Evolutionary conservation across 2,888 invertebrate genomes (phyloP), one percentile per base, ranked within the genome.

Genomic region (Caenorhabditis zanzibari): DNA sequence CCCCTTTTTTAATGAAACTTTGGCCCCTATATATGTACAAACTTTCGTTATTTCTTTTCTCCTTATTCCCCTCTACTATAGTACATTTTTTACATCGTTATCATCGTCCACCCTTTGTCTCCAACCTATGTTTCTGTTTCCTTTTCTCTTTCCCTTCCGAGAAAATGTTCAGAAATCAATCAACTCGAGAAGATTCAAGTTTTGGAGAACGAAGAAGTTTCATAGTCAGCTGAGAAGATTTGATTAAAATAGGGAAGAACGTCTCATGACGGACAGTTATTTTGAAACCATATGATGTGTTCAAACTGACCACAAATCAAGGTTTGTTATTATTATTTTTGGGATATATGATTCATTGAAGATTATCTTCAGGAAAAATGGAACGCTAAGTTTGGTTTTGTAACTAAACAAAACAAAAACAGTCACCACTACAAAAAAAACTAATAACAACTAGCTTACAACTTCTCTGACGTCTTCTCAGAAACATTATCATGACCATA

Each of bases 401-500:
- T n/a, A n/a, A 19, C 19, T 47, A 3, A 28, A 10, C 26, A 16
- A 44, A 26, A 24, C 9, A 9, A n/a, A n/a, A n/a, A 35, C 38
- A 41, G n/a, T 24, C 14, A 44, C 41, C 47, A 19, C 49, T 12
- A 22, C 9, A 19, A 1, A 47, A 14, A 3, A 7, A 44, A 44
- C 0, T 19, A 19, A 35, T 41, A 52, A 52, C 52, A 58, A 61
- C 76, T 16, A n/a, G 26, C 49, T 38, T 66, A 61, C 71, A 71
- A 61, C 64, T 58, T 64, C 26, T 64, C 54, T 14, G 56, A 69
- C 52, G 61, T 64, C 22, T 9, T 64, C 79, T 79, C 35, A 44
- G 64, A 79, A 47, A 64, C 71, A 79, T 79, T 71, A 79, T 79
- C 79, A 79, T 79, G 79, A 71, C 71, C 71, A 79, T 79, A 79